Evolutionary conservation across 1,140 invertebrate species (phyloP).

Genomic region (Lepeophtheirus salmonis): DNA sequence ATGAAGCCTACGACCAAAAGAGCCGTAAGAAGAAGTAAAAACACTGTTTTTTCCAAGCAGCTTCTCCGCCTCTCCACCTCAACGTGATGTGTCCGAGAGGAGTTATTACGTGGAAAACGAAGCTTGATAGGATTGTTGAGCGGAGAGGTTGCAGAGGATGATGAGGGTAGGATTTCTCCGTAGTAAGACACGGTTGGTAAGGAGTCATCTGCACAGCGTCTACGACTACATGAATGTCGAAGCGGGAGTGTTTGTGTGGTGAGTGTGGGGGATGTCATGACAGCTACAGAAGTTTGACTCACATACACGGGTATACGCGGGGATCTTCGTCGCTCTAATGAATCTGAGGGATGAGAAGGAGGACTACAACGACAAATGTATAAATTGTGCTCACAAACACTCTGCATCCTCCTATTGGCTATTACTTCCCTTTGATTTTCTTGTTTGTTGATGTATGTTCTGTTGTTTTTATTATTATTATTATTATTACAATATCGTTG

Average conservation of each 20-base stretch:
- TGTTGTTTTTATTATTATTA: no score
- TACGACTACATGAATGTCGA: neutral
- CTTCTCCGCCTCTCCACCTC: neutral
- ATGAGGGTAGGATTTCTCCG: neutral
- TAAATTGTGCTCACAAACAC: neutral
- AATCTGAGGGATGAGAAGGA: neutral
- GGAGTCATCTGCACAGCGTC: neutral
- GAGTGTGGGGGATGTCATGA: neutral
- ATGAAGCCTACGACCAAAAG: neutral
- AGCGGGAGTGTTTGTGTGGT: neutral
- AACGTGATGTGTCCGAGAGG: no score
- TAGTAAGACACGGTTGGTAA: neutral
- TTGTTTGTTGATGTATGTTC: no score
- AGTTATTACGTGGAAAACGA: no score
- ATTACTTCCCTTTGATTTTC: no score
- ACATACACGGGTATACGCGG: neutral
- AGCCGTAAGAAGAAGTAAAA: neutral
- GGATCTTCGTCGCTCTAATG: neutral
- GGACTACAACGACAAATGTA: neutral
- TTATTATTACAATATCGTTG: no score
- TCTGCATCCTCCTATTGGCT: no score
- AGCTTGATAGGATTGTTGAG: neutral
- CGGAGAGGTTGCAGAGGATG: neutral
- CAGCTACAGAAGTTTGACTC: neutral
- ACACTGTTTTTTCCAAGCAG: neutral